Percentiles rank a stretch among this genome's conserved stretches.
Evolutionary conservation across 2,888 invertebrate species (phyloP).

Genomic region (Piscicola geometra): DNA sequence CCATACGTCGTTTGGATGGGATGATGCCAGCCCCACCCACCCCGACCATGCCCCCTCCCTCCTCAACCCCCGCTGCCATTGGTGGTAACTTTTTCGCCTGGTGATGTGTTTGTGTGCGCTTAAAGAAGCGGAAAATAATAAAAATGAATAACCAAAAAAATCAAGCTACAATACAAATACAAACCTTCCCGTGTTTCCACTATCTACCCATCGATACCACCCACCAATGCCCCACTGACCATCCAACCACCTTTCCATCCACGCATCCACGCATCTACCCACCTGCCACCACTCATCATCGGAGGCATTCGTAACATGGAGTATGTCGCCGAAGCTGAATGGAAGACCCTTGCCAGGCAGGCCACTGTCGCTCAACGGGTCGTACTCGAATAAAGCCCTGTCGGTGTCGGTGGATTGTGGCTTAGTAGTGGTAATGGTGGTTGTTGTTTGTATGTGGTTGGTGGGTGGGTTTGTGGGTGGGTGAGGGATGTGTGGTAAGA

Average conservation of each 20-base stretch:
- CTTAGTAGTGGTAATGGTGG: no score
- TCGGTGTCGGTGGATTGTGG: not conserved
- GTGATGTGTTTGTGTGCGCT: no score
- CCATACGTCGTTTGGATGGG: constrained; percentile 58
- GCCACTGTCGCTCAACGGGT: constrained; percentile 93
- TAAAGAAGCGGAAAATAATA: not conserved
- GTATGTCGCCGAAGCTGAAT: constrained; percentile 93
- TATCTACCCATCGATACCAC: not conserved
- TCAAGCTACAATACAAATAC: no score
- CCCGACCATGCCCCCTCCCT: not conserved
- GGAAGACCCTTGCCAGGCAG: constrained; percentile 88
- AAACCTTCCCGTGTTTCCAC: no score
- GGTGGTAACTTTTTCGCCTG: not conserved
- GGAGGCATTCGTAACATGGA: constrained; percentile 96
- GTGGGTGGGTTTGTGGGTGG: no score
- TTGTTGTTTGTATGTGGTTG: no score
- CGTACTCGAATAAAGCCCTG: constrained; percentile 96
- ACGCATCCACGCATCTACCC: not conserved
- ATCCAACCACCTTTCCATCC: not conserved
- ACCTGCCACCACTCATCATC: constrained; percentile 99
- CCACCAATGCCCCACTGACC: not conserved
- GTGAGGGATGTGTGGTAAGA: no score
- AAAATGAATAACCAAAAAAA: not conserved
- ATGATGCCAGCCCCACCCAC: not conserved
- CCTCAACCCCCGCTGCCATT: not conserved